Base-by-base conservation (phyloP, 2,888 invertebrate genomes). In the Exocentrus adspersus region DNA sequence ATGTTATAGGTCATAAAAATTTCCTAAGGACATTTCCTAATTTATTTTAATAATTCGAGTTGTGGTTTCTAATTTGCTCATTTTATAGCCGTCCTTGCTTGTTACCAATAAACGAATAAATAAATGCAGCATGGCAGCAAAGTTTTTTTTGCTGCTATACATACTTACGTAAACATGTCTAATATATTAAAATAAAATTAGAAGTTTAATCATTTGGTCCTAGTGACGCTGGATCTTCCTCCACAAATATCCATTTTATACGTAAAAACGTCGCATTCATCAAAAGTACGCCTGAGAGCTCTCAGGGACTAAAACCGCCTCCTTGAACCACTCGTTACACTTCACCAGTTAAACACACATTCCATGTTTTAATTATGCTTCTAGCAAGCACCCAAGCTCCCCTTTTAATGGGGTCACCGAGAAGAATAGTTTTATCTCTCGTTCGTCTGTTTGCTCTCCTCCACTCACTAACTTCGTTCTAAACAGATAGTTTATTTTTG, bases 351-450 rank as follows among this genome's bases (percentile, higher is more conserved):
- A 77, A 79, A 77, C 75, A 77, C 75, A 79, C 79, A 78, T 79
- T 78, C 78, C 78, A 75, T 76, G 79, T 80, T 79, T 79, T 80
- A 80, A 80, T 79, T 80, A 78, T 78, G 79, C 79, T 79, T 80
- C 79, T 79, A 79, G 77, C 67, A 75, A 71, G 70, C 73, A 72
- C 72, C 75, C 71, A 68, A 71, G 71, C 73, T 72, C 69, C 67
- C 64, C 70, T 67, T 69, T 72, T 78, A 79, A 78, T 77, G 77
- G 75, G 77, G 75, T 75, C 76, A 72, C 72, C 64, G 68, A 57
- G 64, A 75, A 76, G 75, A 75, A 76, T 76, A 76, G 73, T 74
- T 75, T 73, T 71, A 71, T 69, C 70, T 74, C 75, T 72, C 73
- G 75, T 74, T 74, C 72, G 72, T 72, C 70, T 72, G 72, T 68